phyloP scores from a whole-genome alignment of 1,140 invertebrate species.

The Apis dorsata region DNA sequence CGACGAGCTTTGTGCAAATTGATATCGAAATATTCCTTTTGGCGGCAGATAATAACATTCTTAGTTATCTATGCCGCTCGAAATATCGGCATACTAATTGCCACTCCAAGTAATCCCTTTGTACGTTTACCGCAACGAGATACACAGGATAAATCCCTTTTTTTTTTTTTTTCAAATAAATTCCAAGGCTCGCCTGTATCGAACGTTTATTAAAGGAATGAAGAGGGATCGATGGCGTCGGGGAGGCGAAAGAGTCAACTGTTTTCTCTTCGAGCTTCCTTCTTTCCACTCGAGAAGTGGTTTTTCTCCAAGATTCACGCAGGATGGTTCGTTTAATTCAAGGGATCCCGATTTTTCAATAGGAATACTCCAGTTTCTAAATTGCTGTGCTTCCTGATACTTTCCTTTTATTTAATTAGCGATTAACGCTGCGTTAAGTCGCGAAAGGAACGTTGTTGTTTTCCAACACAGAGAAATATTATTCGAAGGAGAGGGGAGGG shows the following conservation, averaged over 20 bases:
- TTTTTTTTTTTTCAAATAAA: constrained; percentile 5
- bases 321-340: not conserved
- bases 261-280: not conserved
- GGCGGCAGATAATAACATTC: constrained; percentile 49
- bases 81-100: constrained; percentile 55
- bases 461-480: not conserved
- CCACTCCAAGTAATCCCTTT: constrained; percentile 40
- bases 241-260: not conserved
- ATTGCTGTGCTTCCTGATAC: not conserved
- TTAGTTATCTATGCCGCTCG: constrained; percentile 45
- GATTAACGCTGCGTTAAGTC: not conserved
- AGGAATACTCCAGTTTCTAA: not conserved
- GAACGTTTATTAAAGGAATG: constrained; percentile 21
- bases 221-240: not conserved
- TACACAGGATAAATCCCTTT: not conserved
- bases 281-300: too few relatives aligned
- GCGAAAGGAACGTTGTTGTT: too few relatives aligned
- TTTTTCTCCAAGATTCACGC: not conserved
- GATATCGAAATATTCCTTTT: constrained; percentile 52
- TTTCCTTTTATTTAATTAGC: not conserved
- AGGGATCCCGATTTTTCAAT: not conserved
- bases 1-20: constrained; percentile 28
- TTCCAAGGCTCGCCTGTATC: not conserved
- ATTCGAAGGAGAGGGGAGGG: not conserved
- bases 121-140: not conserved